A percentile compares a stretch with the other conserved stretches of the same genome.
Conservation (phyloP, 2,888 invertebrate species). For the Drosophila recens region DNA sequence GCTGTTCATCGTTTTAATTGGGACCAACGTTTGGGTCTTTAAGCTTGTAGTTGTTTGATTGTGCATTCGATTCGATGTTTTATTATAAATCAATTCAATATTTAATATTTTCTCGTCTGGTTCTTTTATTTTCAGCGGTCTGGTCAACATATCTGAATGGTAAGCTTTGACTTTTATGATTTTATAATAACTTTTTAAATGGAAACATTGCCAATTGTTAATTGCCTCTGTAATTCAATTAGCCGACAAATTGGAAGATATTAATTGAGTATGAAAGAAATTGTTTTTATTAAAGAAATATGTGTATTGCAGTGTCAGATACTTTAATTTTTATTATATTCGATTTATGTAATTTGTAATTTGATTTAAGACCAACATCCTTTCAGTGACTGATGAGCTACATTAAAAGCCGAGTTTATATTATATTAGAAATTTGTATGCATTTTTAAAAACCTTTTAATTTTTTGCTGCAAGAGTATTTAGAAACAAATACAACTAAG, state of each 20-base stretch:
- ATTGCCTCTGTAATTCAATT: conserved; percentile 36
- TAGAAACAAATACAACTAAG: background rate
- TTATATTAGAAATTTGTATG: no score
- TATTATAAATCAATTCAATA: conserved; percentile 36
- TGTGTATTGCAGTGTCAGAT: background rate
- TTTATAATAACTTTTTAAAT: conserved; percentile 16
- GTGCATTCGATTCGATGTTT: conserved; percentile 27
- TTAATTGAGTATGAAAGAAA: conserved; percentile 14
- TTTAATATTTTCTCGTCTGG: conserved; percentile 31
- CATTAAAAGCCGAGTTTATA: background rate
- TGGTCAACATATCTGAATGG: conserved; percentile 35
- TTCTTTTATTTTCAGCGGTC: conserved; percentile 49
- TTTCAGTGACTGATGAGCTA: background rate
- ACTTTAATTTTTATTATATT: conserved; percentile 1
- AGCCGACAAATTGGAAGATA: conserved; percentile 5
- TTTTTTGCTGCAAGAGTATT: no score
- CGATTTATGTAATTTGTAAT: conserved; percentile 10
- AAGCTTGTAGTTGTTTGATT: conserved; percentile 34
- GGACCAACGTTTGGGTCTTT: conserved; percentile 5
- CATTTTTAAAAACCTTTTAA: no score
- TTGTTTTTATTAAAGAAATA: background rate
- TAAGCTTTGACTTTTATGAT: conserved; percentile 45
- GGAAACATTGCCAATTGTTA: conserved; percentile 9
- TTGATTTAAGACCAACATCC: background rate
- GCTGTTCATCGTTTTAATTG: conserved; percentile 38